Conservation (phyloP, 1,140 invertebrate species). For the Diabrotica undecimpunctata region DNA sequence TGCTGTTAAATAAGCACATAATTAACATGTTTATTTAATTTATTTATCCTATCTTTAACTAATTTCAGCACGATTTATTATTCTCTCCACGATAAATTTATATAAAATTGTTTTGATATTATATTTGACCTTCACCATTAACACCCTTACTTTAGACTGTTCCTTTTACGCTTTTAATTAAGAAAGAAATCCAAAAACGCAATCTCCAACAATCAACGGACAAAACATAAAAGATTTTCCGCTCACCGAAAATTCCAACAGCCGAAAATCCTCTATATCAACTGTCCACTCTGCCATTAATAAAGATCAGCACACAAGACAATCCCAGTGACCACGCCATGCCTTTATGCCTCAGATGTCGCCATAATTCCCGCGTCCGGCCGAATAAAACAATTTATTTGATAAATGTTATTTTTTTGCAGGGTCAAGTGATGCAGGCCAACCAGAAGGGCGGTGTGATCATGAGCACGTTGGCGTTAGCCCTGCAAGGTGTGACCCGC, state of each 20-base stretch:
- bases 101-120: no score
- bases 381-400: constrained; percentile 18
- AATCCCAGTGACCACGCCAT: neutral
- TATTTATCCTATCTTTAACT: no score
- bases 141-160: no score
- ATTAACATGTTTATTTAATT: no score
- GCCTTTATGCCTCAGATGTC: neutral
- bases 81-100: no score
- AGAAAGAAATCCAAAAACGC: neutral
- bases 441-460: constrained; percentile 78
- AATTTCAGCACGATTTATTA: no score
- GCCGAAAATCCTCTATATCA: constrained; percentile 1
- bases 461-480: constrained; percentile 74
- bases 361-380: constrained; percentile 1
- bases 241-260: neutral
- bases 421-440: constrained; percentile 77
- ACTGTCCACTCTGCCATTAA: constrained; percentile 1
- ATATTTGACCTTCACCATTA: no score
- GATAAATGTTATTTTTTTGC: constrained; percentile 39
- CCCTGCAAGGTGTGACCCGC: constrained; percentile 71
- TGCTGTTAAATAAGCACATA: no score
- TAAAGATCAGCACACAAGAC: constrained; percentile 2
- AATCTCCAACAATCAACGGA: neutral
- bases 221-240: neutral
- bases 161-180: neutral